Conservation (phyloP, 2,797 vertebrate genomes). For the Poecilia picta region DNA sequence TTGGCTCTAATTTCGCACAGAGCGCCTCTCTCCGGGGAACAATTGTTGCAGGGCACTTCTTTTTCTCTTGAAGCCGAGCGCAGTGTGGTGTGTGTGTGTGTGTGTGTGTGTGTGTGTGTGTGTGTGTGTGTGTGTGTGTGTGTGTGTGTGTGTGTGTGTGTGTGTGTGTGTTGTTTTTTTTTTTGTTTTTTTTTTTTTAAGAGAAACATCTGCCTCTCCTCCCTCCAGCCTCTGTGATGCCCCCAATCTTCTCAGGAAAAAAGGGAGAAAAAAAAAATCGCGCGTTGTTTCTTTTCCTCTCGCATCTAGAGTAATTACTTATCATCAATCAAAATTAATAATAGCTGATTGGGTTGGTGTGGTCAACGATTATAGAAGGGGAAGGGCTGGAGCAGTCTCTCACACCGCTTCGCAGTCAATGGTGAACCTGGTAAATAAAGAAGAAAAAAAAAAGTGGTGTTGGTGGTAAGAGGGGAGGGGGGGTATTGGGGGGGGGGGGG, state of each 20-base stretch:
- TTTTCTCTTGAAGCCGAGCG: conserved; percentile 60
- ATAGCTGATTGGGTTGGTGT: conserved; percentile 95
- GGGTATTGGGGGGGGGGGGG: conserved; percentile 35
- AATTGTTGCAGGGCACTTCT: conserved; percentile 77
- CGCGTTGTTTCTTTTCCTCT: conserved; percentile 81
- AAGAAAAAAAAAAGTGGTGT: conserved; percentile 9
- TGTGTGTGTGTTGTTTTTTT: no score
- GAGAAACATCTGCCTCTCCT: conserved; percentile 86
- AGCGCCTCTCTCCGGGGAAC: conserved; percentile 81
- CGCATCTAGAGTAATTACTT: conserved; percentile 88
- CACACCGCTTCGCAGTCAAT: conserved; percentile 79
- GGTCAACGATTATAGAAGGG: conserved; percentile 87
- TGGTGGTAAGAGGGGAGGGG: neutral
- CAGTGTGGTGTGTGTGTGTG: no score
- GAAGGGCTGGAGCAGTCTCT: conserved; percentile 80
- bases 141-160: no score
- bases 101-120: no score
- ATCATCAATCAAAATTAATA: conserved; percentile 99
- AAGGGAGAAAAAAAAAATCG: neutral
- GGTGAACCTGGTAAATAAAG: conserved; percentile 74
- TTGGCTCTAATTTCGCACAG: conserved; percentile 69
- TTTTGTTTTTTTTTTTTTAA: no score
- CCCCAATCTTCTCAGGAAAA: conserved; percentile 79
- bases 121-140: no score
- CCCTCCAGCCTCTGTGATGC: conserved; percentile 78